These are phyloP conservation scores for Volucella bombylans DNA, from an alignment of 2,888 invertebrate genomes.

Conservation along the genomic window DNA sequence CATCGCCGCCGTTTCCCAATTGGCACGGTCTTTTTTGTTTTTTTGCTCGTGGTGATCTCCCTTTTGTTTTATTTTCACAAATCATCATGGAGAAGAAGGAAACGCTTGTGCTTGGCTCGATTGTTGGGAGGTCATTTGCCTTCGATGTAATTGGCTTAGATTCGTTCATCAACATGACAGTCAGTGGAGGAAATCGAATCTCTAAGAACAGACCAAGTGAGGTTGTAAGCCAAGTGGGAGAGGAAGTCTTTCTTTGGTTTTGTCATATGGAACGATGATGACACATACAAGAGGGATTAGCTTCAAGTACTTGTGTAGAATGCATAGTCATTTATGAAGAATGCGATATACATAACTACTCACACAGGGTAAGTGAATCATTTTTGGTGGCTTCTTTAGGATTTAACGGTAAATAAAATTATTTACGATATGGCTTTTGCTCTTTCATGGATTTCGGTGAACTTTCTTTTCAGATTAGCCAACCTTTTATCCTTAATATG, in stretches of 20 bases:
- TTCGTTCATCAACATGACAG: slow-evolving; percentile 60
- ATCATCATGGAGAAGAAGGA: slow-evolving; percentile 2
- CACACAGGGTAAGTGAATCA: slow-evolving; percentile 28
- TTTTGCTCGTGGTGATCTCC: slow-evolving; percentile 2
- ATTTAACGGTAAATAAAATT: slow-evolving; percentile 30
- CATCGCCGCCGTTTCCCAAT: slow-evolving; percentile 32
- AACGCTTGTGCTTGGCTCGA: slow-evolving; percentile 15
- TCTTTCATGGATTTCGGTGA: not conserved
- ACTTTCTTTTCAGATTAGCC: no score
- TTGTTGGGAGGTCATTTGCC: slow-evolving; percentile 45
- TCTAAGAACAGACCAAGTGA: slow-evolving; percentile 18
- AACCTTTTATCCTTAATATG: no score
- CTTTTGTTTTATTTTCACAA: slow-evolving; percentile 25
- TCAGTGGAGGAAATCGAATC: slow-evolving; percentile 38
- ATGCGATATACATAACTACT: slow-evolving; percentile 45
- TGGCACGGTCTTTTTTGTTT: slow-evolving; percentile 19
- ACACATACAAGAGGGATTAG: slow-evolving; percentile 17
- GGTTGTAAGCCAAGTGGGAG: slow-evolving; percentile 6
- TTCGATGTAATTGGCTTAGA: slow-evolving; percentile 60
- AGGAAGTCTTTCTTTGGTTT: slow-evolving; percentile 39
- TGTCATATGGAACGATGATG: slow-evolving; percentile 42
- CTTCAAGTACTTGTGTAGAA: slow-evolving; percentile 40
- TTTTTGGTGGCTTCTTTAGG: not conserved
- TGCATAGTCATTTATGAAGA: slow-evolving; percentile 46
- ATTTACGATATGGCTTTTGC: slow-evolving; percentile 10